These are phyloP conservation scores for Andricus curvator DNA, from an alignment of 2,888 invertebrate genomes.

Conservation along the genomic window DNA sequence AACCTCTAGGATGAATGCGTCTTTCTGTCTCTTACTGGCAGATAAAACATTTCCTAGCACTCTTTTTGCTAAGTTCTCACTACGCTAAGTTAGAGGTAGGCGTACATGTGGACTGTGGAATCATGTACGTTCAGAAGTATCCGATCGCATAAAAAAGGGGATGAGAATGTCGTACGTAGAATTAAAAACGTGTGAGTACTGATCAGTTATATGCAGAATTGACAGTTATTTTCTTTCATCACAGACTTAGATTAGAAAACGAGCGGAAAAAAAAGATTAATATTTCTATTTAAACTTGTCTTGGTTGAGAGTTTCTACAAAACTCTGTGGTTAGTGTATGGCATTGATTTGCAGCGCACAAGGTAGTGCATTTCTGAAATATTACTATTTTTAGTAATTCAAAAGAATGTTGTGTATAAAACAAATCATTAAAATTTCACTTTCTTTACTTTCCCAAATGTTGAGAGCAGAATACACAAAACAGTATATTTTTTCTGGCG, in stretches of 20 bases:
- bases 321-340: slow-evolving; percentile 3
- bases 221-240: slow-evolving; percentile 7
- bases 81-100: background rate
- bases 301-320: slow-evolving; percentile 12
- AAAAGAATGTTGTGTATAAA: background rate
- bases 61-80: background rate
- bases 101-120: background rate
- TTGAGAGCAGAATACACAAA: background rate
- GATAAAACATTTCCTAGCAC: background rate
- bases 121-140: too few species aligned
- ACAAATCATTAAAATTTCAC: background rate
- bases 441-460: slow-evolving; percentile 1
- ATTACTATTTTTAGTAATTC: background rate
- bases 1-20: background rate
- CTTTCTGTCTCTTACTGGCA: background rate
- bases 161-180: slow-evolving; percentile 6
- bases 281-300: slow-evolving; percentile 11
- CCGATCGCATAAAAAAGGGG: background rate
- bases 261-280: background rate
- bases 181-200: slow-evolving; percentile 22
- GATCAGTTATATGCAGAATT: background rate
- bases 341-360: slow-evolving; percentile 28
- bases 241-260: background rate
- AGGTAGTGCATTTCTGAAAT: slow-evolving; percentile 4
- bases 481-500: slow-evolving; percentile 26